Conservation (phyloP, 2,888 invertebrate genomes). For the Cryptocephalus moraei region DNA sequence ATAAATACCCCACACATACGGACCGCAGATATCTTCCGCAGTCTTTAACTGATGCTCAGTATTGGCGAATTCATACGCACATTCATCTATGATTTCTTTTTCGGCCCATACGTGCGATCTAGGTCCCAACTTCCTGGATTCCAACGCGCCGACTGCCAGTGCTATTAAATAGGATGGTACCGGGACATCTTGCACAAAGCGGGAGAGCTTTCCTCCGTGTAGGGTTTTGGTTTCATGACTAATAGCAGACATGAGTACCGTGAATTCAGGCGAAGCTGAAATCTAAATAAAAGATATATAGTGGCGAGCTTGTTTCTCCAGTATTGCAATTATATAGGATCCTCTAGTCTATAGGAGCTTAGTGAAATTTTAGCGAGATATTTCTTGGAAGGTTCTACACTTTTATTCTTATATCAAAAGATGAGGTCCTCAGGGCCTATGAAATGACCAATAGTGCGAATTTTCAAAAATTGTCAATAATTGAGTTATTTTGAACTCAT, state of each 20-base stretch:
- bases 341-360: neutral
- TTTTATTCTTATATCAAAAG: no score
- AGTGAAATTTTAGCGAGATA: no score
- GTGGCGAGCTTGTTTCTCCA: neutral
- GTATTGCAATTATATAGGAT: neutral
- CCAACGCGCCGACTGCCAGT: slow-evolving; percentile 76
- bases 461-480: no score
- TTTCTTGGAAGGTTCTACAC: no score
- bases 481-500: no score
- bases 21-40: slow-evolving; percentile 77
- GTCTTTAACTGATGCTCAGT: slow-evolving; percentile 72
- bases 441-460: no score
- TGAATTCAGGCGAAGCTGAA: slow-evolving; percentile 61
- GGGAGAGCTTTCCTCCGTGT: slow-evolving; percentile 38
- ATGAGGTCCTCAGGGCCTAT: no score
- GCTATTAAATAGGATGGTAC: slow-evolving; percentile 87
- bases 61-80: slow-evolving; percentile 82
- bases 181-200: slow-evolving; percentile 68
- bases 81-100: slow-evolving; percentile 67
- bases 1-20: slow-evolving; percentile 85
- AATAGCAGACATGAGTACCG: slow-evolving; percentile 83
- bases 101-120: slow-evolving; percentile 87
- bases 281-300: slow-evolving; percentile 39
- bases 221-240: slow-evolving; percentile 40
- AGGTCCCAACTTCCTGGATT: slow-evolving; percentile 64